phyloP scores from a whole-genome alignment of 1,140 invertebrate genomes.

The Aphis craccivora region DNA sequence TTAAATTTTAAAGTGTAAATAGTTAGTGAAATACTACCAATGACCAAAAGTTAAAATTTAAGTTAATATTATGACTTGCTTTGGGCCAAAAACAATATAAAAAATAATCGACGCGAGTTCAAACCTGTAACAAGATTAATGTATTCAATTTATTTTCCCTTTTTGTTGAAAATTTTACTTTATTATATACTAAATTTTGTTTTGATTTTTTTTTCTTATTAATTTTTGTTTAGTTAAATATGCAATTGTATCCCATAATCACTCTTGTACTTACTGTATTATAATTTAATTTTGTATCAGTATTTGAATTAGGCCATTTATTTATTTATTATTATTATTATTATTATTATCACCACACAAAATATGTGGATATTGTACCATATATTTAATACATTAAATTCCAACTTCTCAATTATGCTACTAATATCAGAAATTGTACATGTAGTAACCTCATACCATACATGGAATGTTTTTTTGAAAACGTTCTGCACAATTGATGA shows the following conservation, averaged over 20 bases:
- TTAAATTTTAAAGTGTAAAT: slow-evolving; percentile 52
- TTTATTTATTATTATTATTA: not conserved
- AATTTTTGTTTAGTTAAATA: slow-evolving; percentile 13
- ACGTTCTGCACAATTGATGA: not conserved
- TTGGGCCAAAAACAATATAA: slow-evolving; percentile 29
- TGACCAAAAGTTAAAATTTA: slow-evolving; percentile 40
- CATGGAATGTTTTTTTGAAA: not conserved
- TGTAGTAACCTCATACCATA: not conserved
- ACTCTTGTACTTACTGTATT: slow-evolving; percentile 29
- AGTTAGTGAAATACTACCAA: slow-evolving; percentile 32
- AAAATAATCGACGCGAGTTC: slow-evolving; percentile 37
- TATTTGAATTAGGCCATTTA: slow-evolving; percentile 15
- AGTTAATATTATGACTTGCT: slow-evolving; percentile 37
- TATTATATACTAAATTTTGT: not conserved
- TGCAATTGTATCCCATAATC: slow-evolving; percentile 15
- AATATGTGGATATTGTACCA: not conserved
- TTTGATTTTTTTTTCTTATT: not conserved
- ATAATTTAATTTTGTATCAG: slow-evolving; percentile 26
- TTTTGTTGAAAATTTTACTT: not conserved
- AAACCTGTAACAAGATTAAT: slow-evolving; percentile 29
- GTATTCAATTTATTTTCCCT: slow-evolving; percentile 20
- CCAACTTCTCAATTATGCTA: not conserved
- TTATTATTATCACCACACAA: slow-evolving; percentile 12
- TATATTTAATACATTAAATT: slow-evolving; percentile 9
- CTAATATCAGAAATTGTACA: not conserved